These are phyloP conservation scores for Glaucopsyche alexis DNA, from an alignment of 2,888 invertebrate species.

Conservation along the genomic window DNA sequence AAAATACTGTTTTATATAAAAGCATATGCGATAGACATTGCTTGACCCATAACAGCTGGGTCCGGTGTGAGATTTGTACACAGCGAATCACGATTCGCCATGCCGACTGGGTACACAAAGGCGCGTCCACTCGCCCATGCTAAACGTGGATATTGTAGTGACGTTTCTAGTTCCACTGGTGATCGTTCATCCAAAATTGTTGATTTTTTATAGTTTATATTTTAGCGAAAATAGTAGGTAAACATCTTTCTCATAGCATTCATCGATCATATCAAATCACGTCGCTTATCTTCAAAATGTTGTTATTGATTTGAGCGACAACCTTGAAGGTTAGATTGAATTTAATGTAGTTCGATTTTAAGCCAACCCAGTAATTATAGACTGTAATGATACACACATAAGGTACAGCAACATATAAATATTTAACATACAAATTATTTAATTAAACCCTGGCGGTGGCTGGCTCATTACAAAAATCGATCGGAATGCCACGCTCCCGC, in stretches of 20 bases:
- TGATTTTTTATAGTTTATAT: not conserved
- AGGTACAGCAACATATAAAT: not conserved
- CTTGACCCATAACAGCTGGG: slow-evolving; percentile 5
- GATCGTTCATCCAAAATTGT: no score
- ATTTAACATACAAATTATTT: not conserved
- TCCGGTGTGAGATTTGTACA: slow-evolving; percentile 15
- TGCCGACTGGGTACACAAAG: slow-evolving; percentile 7
- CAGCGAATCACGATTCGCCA: slow-evolving; percentile 13
- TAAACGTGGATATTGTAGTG: not conserved
- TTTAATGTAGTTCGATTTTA: not conserved
- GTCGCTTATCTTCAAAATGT: not conserved
- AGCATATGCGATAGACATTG: not conserved
- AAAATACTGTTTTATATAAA: no score
- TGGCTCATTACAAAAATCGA: not conserved
- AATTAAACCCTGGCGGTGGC: not conserved
- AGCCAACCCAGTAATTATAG: not conserved
- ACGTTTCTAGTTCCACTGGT: not conserved
- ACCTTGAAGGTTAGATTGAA: not conserved
- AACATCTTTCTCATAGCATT: not conserved
- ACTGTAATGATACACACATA: not conserved
- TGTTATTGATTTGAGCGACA: not conserved
- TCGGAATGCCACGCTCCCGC: not conserved
- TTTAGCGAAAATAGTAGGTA: not conserved
- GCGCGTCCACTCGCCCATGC: slow-evolving; percentile 5
- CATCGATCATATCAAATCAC: not conserved